Evolutionary conservation across 2,888 invertebrate species (phyloP), one percentile per base, ranked within the genome.

Genomic region (Dascillus cervinus): DNA sequence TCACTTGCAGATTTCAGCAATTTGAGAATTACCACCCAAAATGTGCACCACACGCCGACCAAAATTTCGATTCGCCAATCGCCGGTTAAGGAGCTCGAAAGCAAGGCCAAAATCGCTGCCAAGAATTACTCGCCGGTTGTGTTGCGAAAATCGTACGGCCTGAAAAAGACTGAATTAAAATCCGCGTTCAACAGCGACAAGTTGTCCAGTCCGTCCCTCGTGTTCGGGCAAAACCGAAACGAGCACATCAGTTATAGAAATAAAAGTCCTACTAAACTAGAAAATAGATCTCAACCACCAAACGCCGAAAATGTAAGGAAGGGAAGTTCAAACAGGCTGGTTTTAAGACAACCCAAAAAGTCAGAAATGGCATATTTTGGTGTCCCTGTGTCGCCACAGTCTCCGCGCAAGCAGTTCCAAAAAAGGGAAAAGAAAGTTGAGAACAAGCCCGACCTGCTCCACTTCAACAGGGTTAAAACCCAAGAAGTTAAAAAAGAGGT

Each of bases 341-440:
- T 64, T 11, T 41, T 64, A 21, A 47, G 64, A 36, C 60, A 62
- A 42, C 64, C 63, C 3, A 62, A 56, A 40, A 56, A 57, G 36
- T 63, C 63, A 1, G 62, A 64, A 51, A 60, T 64, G 62, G 58
- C 60, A 2, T 64, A 64, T 31, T 64, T 64, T 34, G 64, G 64
- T 8, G 50, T 63, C 1, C 50, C 54, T 20, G 38, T 51, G 3
- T 52, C 29, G 4, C 36, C 27, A 15, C n/a, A n/a, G n/a, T 29
- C 57, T 4, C 56, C 57, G 3, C n/a, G n/a, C n/a, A n/a, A n/a
- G n/a, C n/a, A n/a, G n/a, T n/a, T n/a, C n/a, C n/a, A n/a, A n/a
- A 56, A 53, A 41, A 41, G 50, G 4, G 11, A 24, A 1, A 13
- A 27, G 28, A 47, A 41, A 33, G 8, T 17, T 6, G 17, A 17